These are phyloP conservation scores for Tuta absoluta DNA, from an alignment of 2,888 invertebrate species.

Conservation along the genomic window DNA sequence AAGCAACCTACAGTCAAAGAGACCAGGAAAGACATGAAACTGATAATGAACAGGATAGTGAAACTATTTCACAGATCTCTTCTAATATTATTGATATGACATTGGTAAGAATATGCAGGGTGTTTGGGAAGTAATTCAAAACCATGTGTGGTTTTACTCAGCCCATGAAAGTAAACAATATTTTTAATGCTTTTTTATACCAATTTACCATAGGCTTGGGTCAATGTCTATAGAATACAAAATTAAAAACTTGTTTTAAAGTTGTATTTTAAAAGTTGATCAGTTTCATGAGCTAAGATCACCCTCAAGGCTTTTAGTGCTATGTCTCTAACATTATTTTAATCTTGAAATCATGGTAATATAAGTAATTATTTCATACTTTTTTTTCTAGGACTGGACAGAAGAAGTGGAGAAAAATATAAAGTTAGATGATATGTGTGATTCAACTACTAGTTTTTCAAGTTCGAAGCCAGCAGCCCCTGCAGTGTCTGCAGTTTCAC, in stretches of 20 bases:
- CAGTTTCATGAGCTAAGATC: too few relatives aligned
- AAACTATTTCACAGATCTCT: slow-evolving; percentile 64
- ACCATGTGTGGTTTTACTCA: background rate
- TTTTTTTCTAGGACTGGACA: slow-evolving; percentile 69
- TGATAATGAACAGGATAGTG: slow-evolving; percentile 62
- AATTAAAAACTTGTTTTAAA: too few relatives aligned
- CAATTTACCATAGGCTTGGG: too few relatives aligned
- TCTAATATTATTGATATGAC: slow-evolving; percentile 68
- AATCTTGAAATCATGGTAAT: too few relatives aligned
- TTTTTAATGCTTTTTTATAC: too few relatives aligned
- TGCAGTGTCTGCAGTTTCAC: slow-evolving; percentile 41
- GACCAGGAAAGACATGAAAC: slow-evolving; percentile 52
- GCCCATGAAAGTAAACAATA: too few relatives aligned
- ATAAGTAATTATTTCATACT: background rate
- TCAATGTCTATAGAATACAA: too few relatives aligned
- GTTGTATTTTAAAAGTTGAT: too few relatives aligned
- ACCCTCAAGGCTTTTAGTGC: too few relatives aligned
- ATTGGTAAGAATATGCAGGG: slow-evolving; percentile 52
- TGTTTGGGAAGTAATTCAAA: background rate
- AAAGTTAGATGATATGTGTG: slow-evolving; percentile 68
- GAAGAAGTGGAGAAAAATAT: slow-evolving; percentile 77
- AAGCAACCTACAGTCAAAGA: slow-evolving; percentile 47
- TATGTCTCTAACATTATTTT: too few relatives aligned
- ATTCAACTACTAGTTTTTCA: slow-evolving; percentile 65
- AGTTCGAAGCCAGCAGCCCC: slow-evolving; percentile 51